Conservation (phyloP, 2,113 vertebrate genomes). For the Thamnaconus septentrionalis region DNA sequence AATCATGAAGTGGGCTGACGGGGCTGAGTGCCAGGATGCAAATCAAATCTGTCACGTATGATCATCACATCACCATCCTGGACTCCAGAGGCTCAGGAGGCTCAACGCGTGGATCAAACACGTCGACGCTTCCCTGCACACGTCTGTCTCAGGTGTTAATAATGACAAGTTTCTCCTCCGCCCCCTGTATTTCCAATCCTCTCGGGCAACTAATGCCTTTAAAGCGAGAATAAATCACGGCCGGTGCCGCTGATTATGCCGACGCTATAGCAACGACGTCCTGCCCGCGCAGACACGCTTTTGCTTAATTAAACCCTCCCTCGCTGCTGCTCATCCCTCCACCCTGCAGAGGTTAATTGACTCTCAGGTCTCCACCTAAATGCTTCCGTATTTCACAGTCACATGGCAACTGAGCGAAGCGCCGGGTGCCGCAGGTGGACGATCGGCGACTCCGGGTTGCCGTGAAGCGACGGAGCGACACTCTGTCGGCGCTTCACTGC, state of each 20-base stretch:
- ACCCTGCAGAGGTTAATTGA: constrained; percentile 53
- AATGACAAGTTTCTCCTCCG: too few species aligned
- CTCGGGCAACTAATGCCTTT: too few species aligned
- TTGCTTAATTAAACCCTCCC: constrained; percentile 54
- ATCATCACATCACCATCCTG: too few species aligned
- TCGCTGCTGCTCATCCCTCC: constrained; percentile 22
- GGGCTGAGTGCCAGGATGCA: too few species aligned
- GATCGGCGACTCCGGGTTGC: constrained; percentile 7
- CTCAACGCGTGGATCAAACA: too few species aligned
- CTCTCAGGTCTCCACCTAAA: not conserved
- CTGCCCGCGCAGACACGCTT: constrained; percentile 17
- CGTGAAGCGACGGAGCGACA: constrained; percentile 29
- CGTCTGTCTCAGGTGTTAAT: too few species aligned
- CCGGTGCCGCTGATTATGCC: constrained; percentile 25
- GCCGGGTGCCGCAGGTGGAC: constrained; percentile 49
- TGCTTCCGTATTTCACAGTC: constrained; percentile 42
- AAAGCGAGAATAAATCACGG: constrained; percentile 8
- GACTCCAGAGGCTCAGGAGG: too few species aligned
- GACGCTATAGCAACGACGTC: constrained; percentile 11
- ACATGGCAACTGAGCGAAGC: constrained; percentile 43
- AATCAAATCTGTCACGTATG: too few species aligned
- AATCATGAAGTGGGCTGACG: too few species aligned
- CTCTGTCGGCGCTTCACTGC: constrained; percentile 32
- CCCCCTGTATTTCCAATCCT: too few species aligned
- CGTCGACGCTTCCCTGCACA: too few species aligned